Percentiles rank a stretch among this genome's conserved stretches.
Conservation (phyloP, 1,140 invertebrate species). For the Eubasilissa regina region DNA sequence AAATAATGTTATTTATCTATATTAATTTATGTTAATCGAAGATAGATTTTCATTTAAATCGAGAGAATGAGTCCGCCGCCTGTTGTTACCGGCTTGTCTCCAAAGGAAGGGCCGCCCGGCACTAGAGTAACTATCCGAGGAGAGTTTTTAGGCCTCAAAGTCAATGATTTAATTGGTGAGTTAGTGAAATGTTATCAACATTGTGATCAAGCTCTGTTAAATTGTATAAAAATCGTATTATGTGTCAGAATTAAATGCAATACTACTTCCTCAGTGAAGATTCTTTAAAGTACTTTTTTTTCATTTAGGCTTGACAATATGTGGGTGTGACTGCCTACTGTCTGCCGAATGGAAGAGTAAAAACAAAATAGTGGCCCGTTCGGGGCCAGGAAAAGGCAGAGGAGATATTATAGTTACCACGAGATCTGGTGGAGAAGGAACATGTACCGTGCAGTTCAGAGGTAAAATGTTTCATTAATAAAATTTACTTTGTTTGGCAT, state of each 20-base stretch:
- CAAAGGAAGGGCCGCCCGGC: conserved; percentile 97
- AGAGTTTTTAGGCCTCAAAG: conserved; percentile 92
- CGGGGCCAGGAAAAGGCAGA: conserved; percentile 92
- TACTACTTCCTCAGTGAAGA: too few species aligned
- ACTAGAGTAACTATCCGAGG: conserved; percentile 96
- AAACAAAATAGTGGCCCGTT: conserved; percentile 97
- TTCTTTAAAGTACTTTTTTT: neutral
- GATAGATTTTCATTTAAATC: neutral
- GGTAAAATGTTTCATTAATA: conserved; percentile 67
- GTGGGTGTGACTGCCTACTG: conserved; percentile 94
- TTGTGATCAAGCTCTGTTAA: too few species aligned
- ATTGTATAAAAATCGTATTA: too few species aligned
- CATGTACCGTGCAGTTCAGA: conserved; percentile 96
- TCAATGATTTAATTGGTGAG: conserved; percentile 90
- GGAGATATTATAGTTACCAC: conserved; percentile 98
- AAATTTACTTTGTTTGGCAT: conserved; percentile 23
- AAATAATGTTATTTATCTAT: conserved; percentile 29
- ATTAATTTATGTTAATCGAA: conserved; percentile 23
- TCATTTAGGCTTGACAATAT: conserved; percentile 89
- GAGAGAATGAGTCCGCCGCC: conserved; percentile 81
- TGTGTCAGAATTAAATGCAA: too few species aligned
- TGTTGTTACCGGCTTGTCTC: conserved; percentile 96
- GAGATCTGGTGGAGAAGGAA: conserved; percentile 90
- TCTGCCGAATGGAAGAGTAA: conserved; percentile 98
- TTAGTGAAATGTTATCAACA: too few species aligned